Evolutionary conservation across 2,113 vertebrate species (phyloP).

Genomic region (Hyperopisus bebe): DNA sequence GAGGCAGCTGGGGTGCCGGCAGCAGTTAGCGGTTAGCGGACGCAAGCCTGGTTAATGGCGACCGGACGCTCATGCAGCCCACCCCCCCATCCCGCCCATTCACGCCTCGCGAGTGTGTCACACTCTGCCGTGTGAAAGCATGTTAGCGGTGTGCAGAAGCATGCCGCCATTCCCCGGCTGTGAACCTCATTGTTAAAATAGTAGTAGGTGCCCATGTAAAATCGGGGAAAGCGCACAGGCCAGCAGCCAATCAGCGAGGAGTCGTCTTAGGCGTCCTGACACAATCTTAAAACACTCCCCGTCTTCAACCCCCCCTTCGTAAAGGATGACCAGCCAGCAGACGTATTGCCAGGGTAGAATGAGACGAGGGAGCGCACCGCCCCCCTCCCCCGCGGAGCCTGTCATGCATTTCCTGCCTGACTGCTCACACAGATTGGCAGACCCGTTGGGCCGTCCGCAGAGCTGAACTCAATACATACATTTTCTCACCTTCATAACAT

Average conservation of each 20-base stretch:
- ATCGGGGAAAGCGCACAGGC: not conserved
- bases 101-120: slow-evolving; percentile 18
- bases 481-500: slow-evolving; percentile 57
- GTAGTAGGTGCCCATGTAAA: not conserved
- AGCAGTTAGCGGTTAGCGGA: not conserved
- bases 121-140: slow-evolving; percentile 32
- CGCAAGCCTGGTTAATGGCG: slow-evolving; percentile 32
- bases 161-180: not conserved
- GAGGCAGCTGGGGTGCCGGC: slow-evolving; percentile 15
- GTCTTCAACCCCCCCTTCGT: not conserved
- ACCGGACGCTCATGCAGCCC: slow-evolving; percentile 15
- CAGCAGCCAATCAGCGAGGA: not conserved
- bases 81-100: not conserved
- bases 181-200: not conserved
- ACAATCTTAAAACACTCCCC: not conserved
- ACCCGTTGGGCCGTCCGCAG: slow-evolving; percentile 47
- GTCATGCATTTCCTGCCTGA: slow-evolving; percentile 72
- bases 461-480: slow-evolving; percentile 56
- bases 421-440: slow-evolving; percentile 67
- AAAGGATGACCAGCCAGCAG: not conserved
- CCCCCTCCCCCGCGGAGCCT: slow-evolving; percentile 55
- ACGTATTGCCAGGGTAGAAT: not conserved
- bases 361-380: slow-evolving; percentile 36
- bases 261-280: not conserved
- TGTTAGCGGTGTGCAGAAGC: not conserved